Evolutionary conservation across 2,888 invertebrate genomes (phyloP).

Genomic region (Microctonus brassicae): DNA sequence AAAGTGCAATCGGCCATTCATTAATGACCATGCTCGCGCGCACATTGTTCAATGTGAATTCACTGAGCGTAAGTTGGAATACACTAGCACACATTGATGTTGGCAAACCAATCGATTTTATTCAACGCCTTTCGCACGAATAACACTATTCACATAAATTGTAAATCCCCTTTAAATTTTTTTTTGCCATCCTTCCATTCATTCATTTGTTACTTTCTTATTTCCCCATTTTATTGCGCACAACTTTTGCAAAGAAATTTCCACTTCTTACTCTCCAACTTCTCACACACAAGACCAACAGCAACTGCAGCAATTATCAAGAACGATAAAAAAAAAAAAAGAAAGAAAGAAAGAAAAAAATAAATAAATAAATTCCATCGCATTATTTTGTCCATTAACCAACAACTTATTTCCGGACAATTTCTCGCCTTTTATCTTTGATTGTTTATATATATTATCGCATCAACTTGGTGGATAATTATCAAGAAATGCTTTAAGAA

Average conservation of each 20-base stretch:
- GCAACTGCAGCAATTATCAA: conserved; percentile 5
- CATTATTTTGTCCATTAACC: neutral
- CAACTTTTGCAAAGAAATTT: neutral
- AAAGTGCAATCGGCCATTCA: conserved; percentile 42
- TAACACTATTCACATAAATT: conserved; percentile 36
- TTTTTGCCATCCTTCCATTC: neutral
- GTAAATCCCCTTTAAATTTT: too few species aligned
- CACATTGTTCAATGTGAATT: conserved; percentile 43
- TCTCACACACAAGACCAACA: conserved; percentile 20
- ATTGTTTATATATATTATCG: neutral
- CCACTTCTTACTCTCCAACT: neutral
- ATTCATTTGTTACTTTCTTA: neutral
- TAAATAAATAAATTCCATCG: too few species aligned
- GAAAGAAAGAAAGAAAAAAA: neutral
- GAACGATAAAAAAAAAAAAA: neutral
- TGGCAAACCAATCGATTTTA: conserved; percentile 45
- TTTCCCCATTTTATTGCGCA: too few species aligned
- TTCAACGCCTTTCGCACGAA: conserved; percentile 45
- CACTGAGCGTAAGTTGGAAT: conserved; percentile 35
- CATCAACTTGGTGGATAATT: neutral
- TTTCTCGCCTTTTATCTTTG: neutral
- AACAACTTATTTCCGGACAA: neutral
- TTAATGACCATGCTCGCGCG: conserved; percentile 35
- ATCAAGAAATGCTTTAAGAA: neutral
- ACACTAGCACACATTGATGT: conserved; percentile 31